phyloP scores from a whole-genome alignment of 2,797 vertebrate species.

The Loris lydekkerianus region DNA sequence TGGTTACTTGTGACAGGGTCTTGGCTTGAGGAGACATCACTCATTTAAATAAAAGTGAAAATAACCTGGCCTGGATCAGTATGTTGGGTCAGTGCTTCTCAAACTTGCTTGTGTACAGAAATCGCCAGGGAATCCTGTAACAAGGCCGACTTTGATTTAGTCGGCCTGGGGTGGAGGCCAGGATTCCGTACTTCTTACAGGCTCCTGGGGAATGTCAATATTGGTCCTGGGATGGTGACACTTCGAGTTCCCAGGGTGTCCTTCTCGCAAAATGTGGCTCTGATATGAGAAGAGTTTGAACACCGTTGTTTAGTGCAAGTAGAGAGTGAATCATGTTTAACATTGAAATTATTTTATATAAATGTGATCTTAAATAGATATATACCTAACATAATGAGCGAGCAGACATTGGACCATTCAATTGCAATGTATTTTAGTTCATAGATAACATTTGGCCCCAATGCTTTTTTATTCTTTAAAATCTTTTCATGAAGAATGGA shows the following conservation, averaged over 20 bases:
- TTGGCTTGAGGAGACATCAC: neutral
- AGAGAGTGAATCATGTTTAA: neutral
- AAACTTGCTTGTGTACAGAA: neutral
- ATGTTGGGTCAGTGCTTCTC: neutral
- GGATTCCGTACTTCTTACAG: neutral
- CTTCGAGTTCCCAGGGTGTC: neutral
- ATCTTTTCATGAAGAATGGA: neutral
- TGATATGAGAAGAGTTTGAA: neutral
- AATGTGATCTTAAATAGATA: neutral
- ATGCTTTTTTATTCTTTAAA: neutral
- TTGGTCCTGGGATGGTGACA: neutral
- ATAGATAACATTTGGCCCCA: neutral
- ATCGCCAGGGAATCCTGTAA: neutral
- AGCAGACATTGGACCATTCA: neutral
- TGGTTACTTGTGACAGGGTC: neutral
- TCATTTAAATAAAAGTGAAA: neutral
- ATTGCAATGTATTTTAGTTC: neutral
- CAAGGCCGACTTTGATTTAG: neutral
- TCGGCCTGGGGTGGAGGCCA: neutral
- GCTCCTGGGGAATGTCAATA: neutral
- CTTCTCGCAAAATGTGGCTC: neutral
- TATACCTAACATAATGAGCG: neutral
- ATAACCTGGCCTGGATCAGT: accelerated
- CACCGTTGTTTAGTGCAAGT: neutral
- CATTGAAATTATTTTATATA: neutral